Evolutionary conservation across 2,797 vertebrate species (phyloP), one percentile per base, ranked within the genome.

Genomic region (Chaetodon trifasciatus): DNA sequence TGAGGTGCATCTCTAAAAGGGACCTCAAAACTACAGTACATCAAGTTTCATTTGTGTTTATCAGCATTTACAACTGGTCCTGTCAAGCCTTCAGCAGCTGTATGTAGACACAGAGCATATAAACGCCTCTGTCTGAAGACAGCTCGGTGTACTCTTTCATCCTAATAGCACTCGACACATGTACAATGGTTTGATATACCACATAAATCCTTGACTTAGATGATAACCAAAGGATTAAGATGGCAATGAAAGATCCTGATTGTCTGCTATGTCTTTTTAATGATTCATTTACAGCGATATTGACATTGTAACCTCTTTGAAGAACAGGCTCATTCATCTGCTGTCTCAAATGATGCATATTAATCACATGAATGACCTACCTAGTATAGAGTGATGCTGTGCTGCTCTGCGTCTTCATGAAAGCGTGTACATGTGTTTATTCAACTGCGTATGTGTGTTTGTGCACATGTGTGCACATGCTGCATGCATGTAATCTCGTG

Each of bases 331-430:
- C 74, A 78, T 89, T 88, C 85, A 88, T 88, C 84, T 75, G 77
- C 72, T 69, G 76, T 86, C 80, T 86, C 50, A 47, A 35, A 76
- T 83, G 75, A 88, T 82, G 64, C 78, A 86, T 81, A 88, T 88
- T 91, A 89, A 89, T 91, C 84, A 85, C 76, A 42, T 15, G 24
- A 83, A 75, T 88, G 87, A 78, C 81, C 89, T 83, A 82, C 70
- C 74, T 81, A 67, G 65, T 74, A 47, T 23, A 65, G 67, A 55
- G 32, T 7, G 70, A 76, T n/a, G 37, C 39, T 12, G 47, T 40
- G 64, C 53, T 46, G 61, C 71, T 61, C 72, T 74, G 62, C 65
- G 60, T 65, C 65, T 63, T 75, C 67, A 58, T 76, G 47, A 68
- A 69, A 70, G 64, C 40, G 8, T 64, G 52, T 17, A 46, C 53